These are phyloP conservation scores for Crocallis elinguaria DNA, from an alignment of 2,888 invertebrate genomes.

Conservation along the genomic window DNA sequence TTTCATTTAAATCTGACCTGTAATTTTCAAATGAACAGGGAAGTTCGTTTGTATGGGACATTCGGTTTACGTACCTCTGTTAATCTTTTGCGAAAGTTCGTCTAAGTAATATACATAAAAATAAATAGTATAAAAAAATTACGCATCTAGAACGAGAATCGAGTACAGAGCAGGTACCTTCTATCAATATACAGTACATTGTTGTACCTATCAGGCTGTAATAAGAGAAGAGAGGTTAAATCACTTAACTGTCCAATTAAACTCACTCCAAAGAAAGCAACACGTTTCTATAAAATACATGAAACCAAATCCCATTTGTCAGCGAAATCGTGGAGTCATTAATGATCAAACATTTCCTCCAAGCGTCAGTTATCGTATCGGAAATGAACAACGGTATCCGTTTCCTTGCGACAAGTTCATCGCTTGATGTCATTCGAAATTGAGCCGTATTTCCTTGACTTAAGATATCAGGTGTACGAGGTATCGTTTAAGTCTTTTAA, in stretches of 20 bases:
- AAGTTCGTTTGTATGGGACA: too few species aligned
- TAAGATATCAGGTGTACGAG: constrained; percentile 4
- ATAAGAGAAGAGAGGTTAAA: neutral
- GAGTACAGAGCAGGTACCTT: too few species aligned
- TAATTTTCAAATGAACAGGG: too few species aligned
- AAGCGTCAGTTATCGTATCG: constrained; percentile 23
- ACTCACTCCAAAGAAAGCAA: neutral
- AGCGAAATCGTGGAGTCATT: constrained; percentile 20
- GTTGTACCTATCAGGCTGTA: too few species aligned
- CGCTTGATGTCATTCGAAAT: constrained; percentile 4
- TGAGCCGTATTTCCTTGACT: constrained; percentile 11
- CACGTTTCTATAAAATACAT: neutral
- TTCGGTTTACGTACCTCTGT: too few species aligned
- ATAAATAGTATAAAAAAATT: too few species aligned
- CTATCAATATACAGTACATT: too few species aligned
- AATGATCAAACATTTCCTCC: constrained; percentile 22
- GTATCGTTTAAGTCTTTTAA: constrained; percentile 17
- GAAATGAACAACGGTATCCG: constrained; percentile 27
- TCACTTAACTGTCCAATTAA: neutral
- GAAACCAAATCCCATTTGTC: constrained; percentile 13
- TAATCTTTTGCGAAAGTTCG: too few species aligned
- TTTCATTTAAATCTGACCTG: too few species aligned
- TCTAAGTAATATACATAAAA: too few species aligned
- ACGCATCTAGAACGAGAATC: too few species aligned
- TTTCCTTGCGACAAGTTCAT: constrained; percentile 18